phyloP scores from a whole-genome alignment of 1,140 invertebrate species.

The Triops cancriformis region DNA sequence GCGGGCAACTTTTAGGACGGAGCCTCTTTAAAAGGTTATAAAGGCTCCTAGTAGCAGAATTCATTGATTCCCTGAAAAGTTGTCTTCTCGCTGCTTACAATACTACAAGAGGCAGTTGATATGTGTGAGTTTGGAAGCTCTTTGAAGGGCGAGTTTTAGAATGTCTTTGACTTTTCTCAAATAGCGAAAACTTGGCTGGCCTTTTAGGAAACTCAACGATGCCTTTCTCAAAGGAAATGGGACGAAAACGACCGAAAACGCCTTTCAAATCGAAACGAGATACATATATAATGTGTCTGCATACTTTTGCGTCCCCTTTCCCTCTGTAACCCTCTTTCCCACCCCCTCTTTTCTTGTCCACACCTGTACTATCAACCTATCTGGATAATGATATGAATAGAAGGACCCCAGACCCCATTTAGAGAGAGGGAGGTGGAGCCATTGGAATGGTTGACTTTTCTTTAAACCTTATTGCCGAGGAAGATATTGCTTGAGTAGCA shows the following conservation, averaged over 20 bases:
- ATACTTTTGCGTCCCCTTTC: not conserved
- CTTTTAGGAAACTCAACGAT: not conserved
- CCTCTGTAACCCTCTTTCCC: not conserved
- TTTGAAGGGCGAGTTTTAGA: not conserved
- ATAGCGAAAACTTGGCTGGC: not conserved
- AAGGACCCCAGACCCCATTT: not conserved
- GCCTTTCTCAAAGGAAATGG: not conserved
- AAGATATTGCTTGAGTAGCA: no score
- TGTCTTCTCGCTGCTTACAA: not conserved
- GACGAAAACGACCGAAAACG: not conserved
- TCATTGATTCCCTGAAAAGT: not conserved
- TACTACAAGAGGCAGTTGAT: not conserved
- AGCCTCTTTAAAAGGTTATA: not conserved
- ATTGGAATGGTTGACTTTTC: no score
- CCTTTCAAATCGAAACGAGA: not conserved
- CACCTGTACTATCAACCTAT: not conserved
- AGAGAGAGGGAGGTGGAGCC: not conserved
- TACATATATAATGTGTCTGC: not conserved
- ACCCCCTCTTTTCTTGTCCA: not conserved
- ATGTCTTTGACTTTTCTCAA: constrained; percentile 10
- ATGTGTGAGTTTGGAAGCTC: not conserved
- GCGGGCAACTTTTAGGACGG: not conserved
- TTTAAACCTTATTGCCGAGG: no score
- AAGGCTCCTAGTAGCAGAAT: not conserved
- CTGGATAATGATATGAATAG: constrained; percentile 11